Percentiles rank a stretch among this genome's conserved stretches.
Evolutionary conservation across 2,888 invertebrate species (phyloP).

Genomic region (Macaria liturata): DNA sequence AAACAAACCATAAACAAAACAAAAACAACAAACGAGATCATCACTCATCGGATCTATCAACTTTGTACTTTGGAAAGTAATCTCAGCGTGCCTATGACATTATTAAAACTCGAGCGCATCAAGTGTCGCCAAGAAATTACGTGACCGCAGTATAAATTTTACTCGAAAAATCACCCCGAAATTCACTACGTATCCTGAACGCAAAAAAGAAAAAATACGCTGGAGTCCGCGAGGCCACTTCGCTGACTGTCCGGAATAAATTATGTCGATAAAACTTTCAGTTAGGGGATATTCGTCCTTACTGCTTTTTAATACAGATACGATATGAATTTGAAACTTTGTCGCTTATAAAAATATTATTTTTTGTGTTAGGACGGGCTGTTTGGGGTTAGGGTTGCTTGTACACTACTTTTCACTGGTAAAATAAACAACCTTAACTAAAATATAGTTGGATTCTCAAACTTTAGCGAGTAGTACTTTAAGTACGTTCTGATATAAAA

Average conservation of each 20-base stretch:
- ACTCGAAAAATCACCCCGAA: conserved; percentile 65
- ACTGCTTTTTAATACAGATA: conserved; percentile 55
- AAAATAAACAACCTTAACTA: too few species aligned
- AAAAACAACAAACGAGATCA: conserved; percentile 1
- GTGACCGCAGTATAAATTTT: conserved; percentile 73
- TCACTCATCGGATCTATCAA: conserved; percentile 2
- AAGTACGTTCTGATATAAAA: too few species aligned
- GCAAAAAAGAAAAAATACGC: conserved; percentile 69
- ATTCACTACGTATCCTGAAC: conserved; percentile 61
- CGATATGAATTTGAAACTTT: conserved; percentile 52
- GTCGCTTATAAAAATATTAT: conserved; percentile 28
- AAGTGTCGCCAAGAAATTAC: conserved; percentile 74
- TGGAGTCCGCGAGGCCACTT: conserved; percentile 57
- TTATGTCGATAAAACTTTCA: conserved; percentile 77
- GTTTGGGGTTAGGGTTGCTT: too few species aligned
- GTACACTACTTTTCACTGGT: too few species aligned
- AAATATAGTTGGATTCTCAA: too few species aligned
- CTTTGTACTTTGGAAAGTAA: conserved; percentile 8
- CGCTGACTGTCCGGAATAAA: conserved; percentile 72
- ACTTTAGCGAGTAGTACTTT: too few species aligned
- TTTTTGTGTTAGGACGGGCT: too few species aligned
- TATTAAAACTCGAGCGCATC: conserved; percentile 77
- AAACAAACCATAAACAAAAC: too few species aligned
- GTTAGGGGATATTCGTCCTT: conserved; percentile 58
- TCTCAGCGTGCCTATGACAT: conserved; percentile 63